A percentile compares a stretch with the other conserved stretches of the same genome.
phyloP scores from a whole-genome alignment of 2,797 vertebrate genomes.

The Oryzias dopingdopingensis region DNA sequence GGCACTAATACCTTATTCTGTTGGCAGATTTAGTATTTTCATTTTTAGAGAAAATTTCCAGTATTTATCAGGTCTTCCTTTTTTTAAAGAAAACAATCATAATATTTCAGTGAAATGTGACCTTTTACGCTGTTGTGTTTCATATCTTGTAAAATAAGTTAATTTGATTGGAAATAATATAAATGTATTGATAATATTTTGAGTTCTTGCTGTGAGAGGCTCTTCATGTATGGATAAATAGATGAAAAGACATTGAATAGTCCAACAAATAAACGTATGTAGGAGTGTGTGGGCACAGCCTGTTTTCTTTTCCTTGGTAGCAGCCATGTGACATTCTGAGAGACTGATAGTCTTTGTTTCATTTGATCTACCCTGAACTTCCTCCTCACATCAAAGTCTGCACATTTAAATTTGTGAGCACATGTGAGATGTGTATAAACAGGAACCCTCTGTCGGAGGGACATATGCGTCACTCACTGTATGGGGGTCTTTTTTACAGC shows the following conservation, averaged over 20 bases:
- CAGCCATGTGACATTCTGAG: conserved; percentile 9
- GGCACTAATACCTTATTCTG: no score
- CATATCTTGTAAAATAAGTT: no score
- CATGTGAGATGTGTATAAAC: background rate
- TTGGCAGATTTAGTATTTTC: no score
- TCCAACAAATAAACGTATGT: conserved; percentile 16
- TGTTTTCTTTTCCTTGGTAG: conserved; percentile 45
- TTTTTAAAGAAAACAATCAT: no score
- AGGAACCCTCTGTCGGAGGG: conserved; percentile 8
- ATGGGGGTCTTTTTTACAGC: conserved; percentile 59
- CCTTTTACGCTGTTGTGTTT: no score
- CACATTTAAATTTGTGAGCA: conserved; percentile 7
- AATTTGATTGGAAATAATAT: no score
- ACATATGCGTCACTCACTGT: conserved; percentile 23
- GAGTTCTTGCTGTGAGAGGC: no score
- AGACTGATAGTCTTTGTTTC: conserved; percentile 31
- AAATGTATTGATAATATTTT: no score
- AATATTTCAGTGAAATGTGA: no score
- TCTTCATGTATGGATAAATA: conserved; percentile 5
- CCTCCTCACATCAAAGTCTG: conserved; percentile 9
- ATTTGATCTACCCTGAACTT: conserved; percentile 29
- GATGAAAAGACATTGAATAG: background rate
- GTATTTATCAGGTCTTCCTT: no score
- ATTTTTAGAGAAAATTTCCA: no score
- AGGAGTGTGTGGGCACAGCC: conserved; percentile 47